These are phyloP conservation scores for Xylocopa sonorina DNA, from an alignment of 1,140 invertebrate species.

Conservation along the genomic window DNA sequence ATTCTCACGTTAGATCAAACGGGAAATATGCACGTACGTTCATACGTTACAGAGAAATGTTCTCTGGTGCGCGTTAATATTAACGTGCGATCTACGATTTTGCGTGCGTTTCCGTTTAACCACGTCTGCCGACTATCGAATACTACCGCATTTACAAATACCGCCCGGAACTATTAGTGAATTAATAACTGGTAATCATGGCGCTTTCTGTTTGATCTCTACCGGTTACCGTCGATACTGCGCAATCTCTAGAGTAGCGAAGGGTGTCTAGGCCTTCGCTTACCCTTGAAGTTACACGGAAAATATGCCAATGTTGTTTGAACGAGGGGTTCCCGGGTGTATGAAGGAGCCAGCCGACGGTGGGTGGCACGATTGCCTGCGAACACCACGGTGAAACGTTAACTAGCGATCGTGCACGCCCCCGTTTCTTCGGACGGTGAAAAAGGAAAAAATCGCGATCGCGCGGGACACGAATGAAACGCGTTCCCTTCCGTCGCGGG, in stretches of 20 bases:
- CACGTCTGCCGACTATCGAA: neutral
- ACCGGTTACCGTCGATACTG: neutral
- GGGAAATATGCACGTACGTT: neutral
- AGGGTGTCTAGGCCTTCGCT: slow-evolving; percentile 21
- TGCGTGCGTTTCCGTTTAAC: neutral
- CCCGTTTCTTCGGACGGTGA: neutral
- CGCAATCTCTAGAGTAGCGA: neutral
- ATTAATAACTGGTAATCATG: slow-evolving; percentile 15
- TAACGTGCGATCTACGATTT: neutral
- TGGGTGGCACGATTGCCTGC: neutral
- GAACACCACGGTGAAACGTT: slow-evolving; percentile 15
- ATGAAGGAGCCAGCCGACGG: neutral
- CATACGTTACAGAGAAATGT: neutral
- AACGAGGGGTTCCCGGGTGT: neutral
- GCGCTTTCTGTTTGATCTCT: neutral
- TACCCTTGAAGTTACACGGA: slow-evolving; percentile 12
- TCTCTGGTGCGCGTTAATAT: neutral
- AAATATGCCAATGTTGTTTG: slow-evolving; percentile 45
- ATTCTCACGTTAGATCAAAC: neutral
- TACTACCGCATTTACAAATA: neutral
- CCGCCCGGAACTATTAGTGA: neutral
- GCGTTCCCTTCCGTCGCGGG: neutral
- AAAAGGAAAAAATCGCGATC: neutral
- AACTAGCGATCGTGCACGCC: slow-evolving; percentile 19
- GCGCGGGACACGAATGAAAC: neutral